Evolutionary conservation across 64 coral and sea anemone genomes (phyloP), one percentile per base, ranked within the genome.

Genomic region (Pachyseris speciosa): DNA sequence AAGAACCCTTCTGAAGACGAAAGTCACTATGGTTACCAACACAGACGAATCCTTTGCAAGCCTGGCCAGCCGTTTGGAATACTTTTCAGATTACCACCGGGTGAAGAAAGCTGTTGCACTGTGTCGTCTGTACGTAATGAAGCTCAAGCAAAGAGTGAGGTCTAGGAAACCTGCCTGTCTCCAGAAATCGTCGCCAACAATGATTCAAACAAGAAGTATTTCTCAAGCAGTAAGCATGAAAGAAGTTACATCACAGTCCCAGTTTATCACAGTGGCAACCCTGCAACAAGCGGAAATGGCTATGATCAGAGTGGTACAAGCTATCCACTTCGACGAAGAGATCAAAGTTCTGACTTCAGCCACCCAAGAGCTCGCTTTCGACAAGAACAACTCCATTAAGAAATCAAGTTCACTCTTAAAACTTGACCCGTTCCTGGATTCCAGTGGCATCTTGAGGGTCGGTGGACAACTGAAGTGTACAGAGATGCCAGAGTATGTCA

Each of bases 351-450:
- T 33, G 2, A 51, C 48, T 2, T 16, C 48, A 52, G 75, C 8
- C 49, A 4, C 34, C 24, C 33, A 73, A 41, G 16, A 7, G 16
- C 29, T 16, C 12, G 29, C 41, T 28, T 49, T 28, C 17, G 4
- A 45, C 4, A 45, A 10, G 43, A 45, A 45, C 4, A 4, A 45
- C 43, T 4, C 43, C 10, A 4, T 45, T 4, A 45, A 45, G 43
- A 45, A 10, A 6, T 45, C 4, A 4, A 84, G 47, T 26, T 50
- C 51, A 24, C 51, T 84, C 29, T 49, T 31, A 25, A 84, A 84
- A 59, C 80, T 84, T 7, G 59, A 84, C 19, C 80, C 80, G 24
- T 84, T 84, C 51, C 29, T 84, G 32, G 80, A 84, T 34, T 63
- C 63, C 5, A 29, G 64, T 38, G 80, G 80, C 3, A 20, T 84